These are phyloP conservation scores for Aptenodytes forsteri DNA, from an alignment of 2,113 vertebrate species.

Conservation along the genomic window DNA sequence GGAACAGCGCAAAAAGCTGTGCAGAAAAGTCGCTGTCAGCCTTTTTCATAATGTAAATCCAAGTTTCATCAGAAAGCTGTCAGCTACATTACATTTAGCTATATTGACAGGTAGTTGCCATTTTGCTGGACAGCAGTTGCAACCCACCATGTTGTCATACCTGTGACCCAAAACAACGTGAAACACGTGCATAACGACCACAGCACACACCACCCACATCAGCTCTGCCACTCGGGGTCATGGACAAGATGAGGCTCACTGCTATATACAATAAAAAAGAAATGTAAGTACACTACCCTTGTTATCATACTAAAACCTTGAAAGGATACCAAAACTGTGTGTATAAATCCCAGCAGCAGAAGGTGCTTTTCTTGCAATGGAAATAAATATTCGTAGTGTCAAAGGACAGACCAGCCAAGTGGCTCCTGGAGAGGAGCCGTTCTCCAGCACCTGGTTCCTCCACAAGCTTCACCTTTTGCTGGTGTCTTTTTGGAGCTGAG, in stretches of 20 bases:
- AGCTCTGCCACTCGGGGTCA: fast-evolving
- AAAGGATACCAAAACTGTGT: neutral
- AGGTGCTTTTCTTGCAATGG: neutral
- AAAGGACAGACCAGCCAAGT: neutral
- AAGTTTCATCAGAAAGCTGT: neutral
- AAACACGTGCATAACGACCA: neutral
- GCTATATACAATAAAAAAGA: neutral
- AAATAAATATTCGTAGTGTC: neutral
- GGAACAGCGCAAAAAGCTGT: neutral
- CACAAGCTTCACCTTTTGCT: neutral
- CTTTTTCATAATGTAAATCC: neutral
- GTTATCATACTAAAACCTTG: neutral
- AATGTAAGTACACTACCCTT: neutral
- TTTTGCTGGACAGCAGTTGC: neutral
- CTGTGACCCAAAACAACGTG: neutral
- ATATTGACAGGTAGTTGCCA: neutral
- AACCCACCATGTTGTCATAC: neutral
- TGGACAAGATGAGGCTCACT: neutral
- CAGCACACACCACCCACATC: neutral
- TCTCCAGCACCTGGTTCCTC: neutral
- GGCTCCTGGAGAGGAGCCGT: fast-evolving
- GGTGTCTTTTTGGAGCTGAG: neutral
- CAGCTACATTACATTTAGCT: neutral
- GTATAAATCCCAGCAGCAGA: neutral
- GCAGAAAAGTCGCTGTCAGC: neutral